Base-by-base conservation (phyloP, 2,113 vertebrate species). In the Proteles cristata region DNA sequence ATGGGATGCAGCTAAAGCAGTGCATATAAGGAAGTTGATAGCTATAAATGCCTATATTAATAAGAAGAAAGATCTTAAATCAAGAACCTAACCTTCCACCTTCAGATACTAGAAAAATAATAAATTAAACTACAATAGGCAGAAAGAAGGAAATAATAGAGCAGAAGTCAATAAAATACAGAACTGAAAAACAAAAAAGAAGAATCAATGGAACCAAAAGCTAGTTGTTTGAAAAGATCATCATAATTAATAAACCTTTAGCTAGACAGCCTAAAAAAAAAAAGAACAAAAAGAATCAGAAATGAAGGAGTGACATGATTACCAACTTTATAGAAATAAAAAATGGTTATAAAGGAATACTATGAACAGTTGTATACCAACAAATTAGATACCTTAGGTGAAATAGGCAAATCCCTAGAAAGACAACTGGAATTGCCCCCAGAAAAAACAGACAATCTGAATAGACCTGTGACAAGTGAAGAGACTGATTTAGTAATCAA, bases 201-300 rank as follows among this genome's bases (percentile, higher is more conserved):
- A 95, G 61, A 90, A 90, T n/a, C 58, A 68, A 39, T 58, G 31
- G 50, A 88, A 71, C 79, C 71, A 58, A 94, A 88, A 90, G 66
- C 23, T 74, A 7, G 16, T 81, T 97, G 50, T 61, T 69, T 94
- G 61, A 88, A 94, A 91, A 94, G 11, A 80, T 71, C 2, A 68
- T 83, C 45, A 50, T 84, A 92, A 84, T 33, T 50, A 50, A 88
- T 9, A 82, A 82, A 92, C 14, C 31, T 71, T 93, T 82, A 82
- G 45, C 33, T 61, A 87, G 48, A 88, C 33, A 87, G 48, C 81
- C 31, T n/a, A 39, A 79, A 14, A 81, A 84, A 83, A 61, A 61
- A 53, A 77, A 79, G 50, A 71, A 28, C 82, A 31, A 69, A 77
- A 35, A 94, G 17, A 84, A 50, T 88, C 58, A 85, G 31, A 93